Base-by-base conservation (phyloP, 1,140 invertebrate genomes). In the Gonioctena quinquepunctata region DNA sequence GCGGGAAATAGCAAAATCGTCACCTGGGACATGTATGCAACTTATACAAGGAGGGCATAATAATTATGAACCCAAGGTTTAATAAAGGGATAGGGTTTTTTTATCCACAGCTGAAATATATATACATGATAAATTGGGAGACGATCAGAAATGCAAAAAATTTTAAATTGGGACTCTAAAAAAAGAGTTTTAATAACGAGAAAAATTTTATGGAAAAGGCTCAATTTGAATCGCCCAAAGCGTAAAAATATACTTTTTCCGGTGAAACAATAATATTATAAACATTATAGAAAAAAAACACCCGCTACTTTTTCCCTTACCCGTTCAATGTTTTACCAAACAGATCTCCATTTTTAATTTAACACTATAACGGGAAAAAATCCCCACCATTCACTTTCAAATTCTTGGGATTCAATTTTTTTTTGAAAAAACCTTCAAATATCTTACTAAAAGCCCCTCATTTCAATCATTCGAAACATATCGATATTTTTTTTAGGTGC, bases 61-160 rank as follows among this genome's bases (percentile, higher is more conserved):
- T n/a, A n/a, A n/a, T n/a, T n/a, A n/a, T n/a, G n/a, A n/a, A n/a
- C n/a, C n/a, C n/a, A n/a, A n/a, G n/a, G n/a, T n/a, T n/a, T n/a
- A 19, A 2, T 16, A 22, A n/a, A n/a, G n/a, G 8, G 50, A 68
- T 49, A 16, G 6, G 22, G 61, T 69, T n/a, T 48, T 69, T 13
- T 27, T 71, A 62, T 71, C 70, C 11, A 71, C 66, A n/a, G 66
- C 70, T n/a, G 13, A 33, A 26, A n/a, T n/a, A n/a, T n/a, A n/a
- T n/a, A n/a, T n/a, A n/a, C 4, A 62, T 23, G 56, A 65, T 27
- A 23, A 57, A 48, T n/a, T 26, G 8, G 68, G 60, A 23, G 54
- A 59, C 2, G 19, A 19, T 5, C 52, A 64, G 27, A 16, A 5
- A 13, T 69, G 59, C 23, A 50, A 49, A 70, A 61, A 28, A n/a